Base-by-base conservation (phyloP, 2,888 invertebrate genomes). In the Plemyria rubiginata region DNA sequence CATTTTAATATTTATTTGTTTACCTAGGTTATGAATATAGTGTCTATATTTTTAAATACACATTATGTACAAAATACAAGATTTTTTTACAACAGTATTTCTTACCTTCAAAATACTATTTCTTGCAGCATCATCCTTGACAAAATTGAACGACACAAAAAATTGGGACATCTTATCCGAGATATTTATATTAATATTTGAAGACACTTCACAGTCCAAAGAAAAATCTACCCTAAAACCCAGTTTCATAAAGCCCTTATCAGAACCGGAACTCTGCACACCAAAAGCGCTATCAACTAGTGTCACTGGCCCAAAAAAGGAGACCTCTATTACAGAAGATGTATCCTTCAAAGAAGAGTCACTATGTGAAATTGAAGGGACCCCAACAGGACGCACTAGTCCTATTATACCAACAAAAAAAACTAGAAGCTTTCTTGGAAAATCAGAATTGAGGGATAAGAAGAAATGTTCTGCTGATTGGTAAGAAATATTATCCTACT, bases 391-490 rank as follows among this genome's bases (percentile, higher is more conserved):
- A 1, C 78, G 87, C 0, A 80, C 62, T 0, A 92, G 92, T 66
- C 92, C 92, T 8, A 87, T 92, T 55, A 85, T 92, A 73, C 78
- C 71, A 8, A 76, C 74, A 4, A 88, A 80, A 63, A 87, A 82
- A 65, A n/a, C 73, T 0, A 83, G 71, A 40, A 77, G 51, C 40
- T 63, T 50, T 13, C 43, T 68, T 8, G 67, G 66, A 3, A 77
- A 70, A 51, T 70, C 76, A n/a, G 85, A 84, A 65, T 67, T 68
- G 13, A 80, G 81, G 60, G 87, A 88, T 46, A 91, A 90, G 68
- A 90, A 88, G 65, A 91, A 90, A 74, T 87, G 86, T 70, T 82
- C 88, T 0, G 76, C 79, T 40, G 71, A 68, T 50, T 90, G 90
- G 91, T 90, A 72, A 81, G 79, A 50, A 41, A 38, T 38, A 38